Evolutionary conservation across 2,113 vertebrate genomes (phyloP), one percentile per base, ranked within the genome.

Genomic region (Raphicerus campestris): DNA sequence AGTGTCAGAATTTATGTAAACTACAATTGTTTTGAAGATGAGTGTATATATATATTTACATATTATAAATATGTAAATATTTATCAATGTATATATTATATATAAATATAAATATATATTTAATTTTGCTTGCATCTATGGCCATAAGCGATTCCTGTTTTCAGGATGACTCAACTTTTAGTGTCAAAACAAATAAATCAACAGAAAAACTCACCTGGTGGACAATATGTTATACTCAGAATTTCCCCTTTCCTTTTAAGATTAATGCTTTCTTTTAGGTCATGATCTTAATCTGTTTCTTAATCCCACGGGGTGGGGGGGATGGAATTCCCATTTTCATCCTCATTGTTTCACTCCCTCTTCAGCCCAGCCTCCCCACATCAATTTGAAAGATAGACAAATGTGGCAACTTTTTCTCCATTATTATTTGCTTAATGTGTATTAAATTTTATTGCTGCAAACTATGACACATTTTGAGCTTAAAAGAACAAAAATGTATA

Each of bases 341-440:
- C 17, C 14, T 4, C 42, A 35, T 0, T 0, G 9, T 45, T 93
- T 82, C 10, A 26, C 0, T 3, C 0, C 7, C 17, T 70, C 10
- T 1, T 49, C 60, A 70, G 3, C 56, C 9, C 26, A 32, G 35
- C 35, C 6, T 77, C 3, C 14, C 2, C 8, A 53, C 4, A 53
- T 6, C 14, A 75, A 8, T 82, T 26, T 82, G 35, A 93, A 58
- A 82, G 26, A 15, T 9, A 45, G 1, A 30, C 4, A 32, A 17
- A 39, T 19, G 16, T 60, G 70, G 26, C 4, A 87, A 82, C 10
- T 0, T 6, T 78, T 87, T 66, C 14, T 56, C 10, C 6, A 26
- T 47, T 77, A n/a, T 22, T 22, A 58, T 66, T 75, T 61, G 7
- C 26, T 6, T 58, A 70, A 82, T 24, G n/a, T 28, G 26, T 20